These are phyloP conservation scores for Andrena flavipes DNA, from an alignment of 2,888 invertebrate species.

Conservation along the genomic window DNA sequence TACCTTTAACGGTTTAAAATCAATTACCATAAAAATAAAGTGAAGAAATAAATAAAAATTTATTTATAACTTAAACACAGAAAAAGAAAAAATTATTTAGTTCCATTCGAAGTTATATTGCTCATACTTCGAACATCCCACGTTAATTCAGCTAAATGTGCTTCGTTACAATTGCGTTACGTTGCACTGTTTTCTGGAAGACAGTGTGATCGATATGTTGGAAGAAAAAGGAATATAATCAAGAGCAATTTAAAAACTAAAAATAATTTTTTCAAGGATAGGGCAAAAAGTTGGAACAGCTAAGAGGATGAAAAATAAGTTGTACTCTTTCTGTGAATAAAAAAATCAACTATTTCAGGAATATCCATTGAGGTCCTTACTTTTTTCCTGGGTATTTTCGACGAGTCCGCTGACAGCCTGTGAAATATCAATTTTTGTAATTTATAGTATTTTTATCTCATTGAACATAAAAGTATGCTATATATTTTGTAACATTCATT, in stretches of 20 bases:
- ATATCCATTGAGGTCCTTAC: constrained; percentile 87
- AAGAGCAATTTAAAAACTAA: constrained; percentile 48
- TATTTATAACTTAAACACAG: constrained; percentile 40
- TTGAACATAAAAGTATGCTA: neutral
- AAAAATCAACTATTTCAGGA: constrained; percentile 73
- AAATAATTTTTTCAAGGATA: constrained; percentile 30
- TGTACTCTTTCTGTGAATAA: constrained; percentile 43
- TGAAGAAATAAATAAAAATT: constrained; percentile 41
- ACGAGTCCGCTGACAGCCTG: constrained; percentile 93
- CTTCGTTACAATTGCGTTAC: constrained; percentile 5
- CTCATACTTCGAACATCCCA: constrained; percentile 11
- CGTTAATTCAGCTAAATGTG: constrained; percentile 28
- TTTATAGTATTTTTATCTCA: constrained; percentile 1
- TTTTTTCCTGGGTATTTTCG: constrained; percentile 91
- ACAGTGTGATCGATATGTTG: constrained; percentile 32
- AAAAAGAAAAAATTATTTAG: constrained; percentile 22
- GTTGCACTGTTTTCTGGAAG: constrained; percentile 25
- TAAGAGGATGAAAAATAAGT: constrained; percentile 49
- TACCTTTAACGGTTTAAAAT: constrained; percentile 12
- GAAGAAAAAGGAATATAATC: constrained; percentile 37
- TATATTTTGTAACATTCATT: neutral
- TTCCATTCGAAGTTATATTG: constrained; percentile 3
- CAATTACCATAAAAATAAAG: constrained; percentile 23
- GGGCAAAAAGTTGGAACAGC: constrained; percentile 40
- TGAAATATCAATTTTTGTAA: constrained; percentile 74